Evolutionary conservation across 2,888 invertebrate genomes (phyloP).

Genomic region (Spisula subtruncata): DNA sequence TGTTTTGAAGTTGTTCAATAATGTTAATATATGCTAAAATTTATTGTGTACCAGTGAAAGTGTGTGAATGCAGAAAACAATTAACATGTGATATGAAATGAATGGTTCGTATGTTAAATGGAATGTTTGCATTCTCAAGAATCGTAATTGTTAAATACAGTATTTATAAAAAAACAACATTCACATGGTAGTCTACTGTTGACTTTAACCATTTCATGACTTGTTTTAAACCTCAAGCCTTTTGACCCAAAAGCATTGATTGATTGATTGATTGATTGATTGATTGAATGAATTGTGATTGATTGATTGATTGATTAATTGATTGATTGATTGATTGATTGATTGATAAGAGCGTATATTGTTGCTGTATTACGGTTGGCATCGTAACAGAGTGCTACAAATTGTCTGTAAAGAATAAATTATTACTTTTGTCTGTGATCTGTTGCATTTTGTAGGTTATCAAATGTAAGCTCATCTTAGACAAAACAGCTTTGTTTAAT

Average conservation of each 20-base stretch:
- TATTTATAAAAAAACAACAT: too few species aligned
- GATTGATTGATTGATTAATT: not conserved
- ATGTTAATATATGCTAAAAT: too few species aligned
- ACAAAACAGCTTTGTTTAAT: not conserved
- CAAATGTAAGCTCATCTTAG: not conserved
- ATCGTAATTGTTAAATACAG: too few species aligned
- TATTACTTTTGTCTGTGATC: constrained; percentile 20
- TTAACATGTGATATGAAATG: too few species aligned
- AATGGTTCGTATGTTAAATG: too few species aligned
- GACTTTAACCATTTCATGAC: too few species aligned
- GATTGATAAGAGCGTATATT: too few species aligned
- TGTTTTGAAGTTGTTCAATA: not conserved
- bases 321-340: not conserved
- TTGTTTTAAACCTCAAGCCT: too few species aligned
- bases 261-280: not conserved
- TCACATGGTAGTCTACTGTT: too few species aligned
- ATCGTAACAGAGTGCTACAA: not conserved
- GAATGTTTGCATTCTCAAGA: too few species aligned
- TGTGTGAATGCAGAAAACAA: too few species aligned
- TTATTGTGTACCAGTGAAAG: too few species aligned
- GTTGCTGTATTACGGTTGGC: not conserved
- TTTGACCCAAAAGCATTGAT: not conserved
- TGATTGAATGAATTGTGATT: not conserved
- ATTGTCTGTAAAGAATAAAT: not conserved
- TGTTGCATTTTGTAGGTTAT: not conserved